Base-by-base conservation (phyloP, 2,888 invertebrate genomes). In the Mellilla xanthometata region DNA sequence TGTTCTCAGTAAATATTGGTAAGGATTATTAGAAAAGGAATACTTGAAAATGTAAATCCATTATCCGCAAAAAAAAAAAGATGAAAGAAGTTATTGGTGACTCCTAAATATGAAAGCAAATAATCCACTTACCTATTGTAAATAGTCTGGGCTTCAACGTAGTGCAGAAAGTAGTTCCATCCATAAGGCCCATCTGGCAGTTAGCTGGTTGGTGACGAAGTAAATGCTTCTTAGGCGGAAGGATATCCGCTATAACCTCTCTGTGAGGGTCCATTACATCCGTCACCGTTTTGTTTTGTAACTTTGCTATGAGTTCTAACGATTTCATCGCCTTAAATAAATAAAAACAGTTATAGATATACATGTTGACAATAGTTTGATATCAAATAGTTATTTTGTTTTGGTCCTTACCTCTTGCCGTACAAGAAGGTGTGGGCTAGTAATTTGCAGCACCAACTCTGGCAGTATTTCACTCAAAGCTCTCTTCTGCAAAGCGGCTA, bases 151-250 rank as follows among this genome's bases (percentile, higher is more conserved):
- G 99, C 58, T 94, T 95, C 28, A 99, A 83, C 0, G 97, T 97
- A 0, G 97, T 97, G 70, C 98, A 99, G 84, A 99, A 99, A 7
- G 97, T 98, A 50, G 97, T 98, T 0, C 98, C 98, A 69, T 99
- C 98, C 97, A 99, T 97, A 2, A 99, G 89, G 5, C 98, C 99
- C 83, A 99, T 98, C 82, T 99, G 99, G 0, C 97, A 97, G 68
- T 97, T 97, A 0, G 97, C 96, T 0, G 99, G 97, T 72, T 99
- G 98, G 81, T 98, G 98, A 12, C 97, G 92, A 0, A 99, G 89
- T 27, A 97, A 87, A 83, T 98, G 98, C 70, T 98, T 98, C 78
- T 96, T 97, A 0, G 98, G 98, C 0, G 98, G 98, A 38, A 99
- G 96, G 88, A 98, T 97, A 66, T 98, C 98, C 0, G 95, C 95